phyloP scores from a whole-genome alignment of 1,140 invertebrate genomes.

The Tribolium madens region DNA sequence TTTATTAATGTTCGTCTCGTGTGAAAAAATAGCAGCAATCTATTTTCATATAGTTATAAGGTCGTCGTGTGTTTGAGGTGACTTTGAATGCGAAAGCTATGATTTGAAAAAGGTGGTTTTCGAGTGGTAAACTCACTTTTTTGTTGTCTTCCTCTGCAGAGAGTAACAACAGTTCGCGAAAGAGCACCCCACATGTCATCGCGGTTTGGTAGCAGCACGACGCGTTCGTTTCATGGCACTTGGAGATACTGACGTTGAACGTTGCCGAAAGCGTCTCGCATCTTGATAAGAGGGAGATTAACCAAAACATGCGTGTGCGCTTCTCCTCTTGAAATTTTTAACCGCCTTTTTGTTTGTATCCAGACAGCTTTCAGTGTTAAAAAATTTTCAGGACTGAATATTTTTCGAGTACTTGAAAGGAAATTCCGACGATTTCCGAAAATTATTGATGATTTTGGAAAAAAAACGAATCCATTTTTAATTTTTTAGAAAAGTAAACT shows the following conservation, averaged over 20 bases:
- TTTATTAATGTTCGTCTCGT: conserved; percentile 1
- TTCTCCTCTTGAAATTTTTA: neutral
- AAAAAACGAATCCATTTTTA: too few relatives aligned
- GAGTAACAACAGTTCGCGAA: conserved; percentile 47
- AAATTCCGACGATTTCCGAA: too few relatives aligned
- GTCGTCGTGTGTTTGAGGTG: too few relatives aligned
- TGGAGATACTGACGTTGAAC: conserved; percentile 48
- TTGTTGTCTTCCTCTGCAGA: conserved; percentile 49
- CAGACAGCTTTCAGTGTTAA: too few relatives aligned
- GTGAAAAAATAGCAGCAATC: neutral
- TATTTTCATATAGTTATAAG: neutral
- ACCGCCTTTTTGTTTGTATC: neutral
- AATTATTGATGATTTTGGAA: too few relatives aligned
- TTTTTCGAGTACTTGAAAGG: too few relatives aligned
- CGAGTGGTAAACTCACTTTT: conserved; percentile 46
- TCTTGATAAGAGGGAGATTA: conserved; percentile 48
- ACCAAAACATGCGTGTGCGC: conserved; percentile 21
- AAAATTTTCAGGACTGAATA: too few relatives aligned
- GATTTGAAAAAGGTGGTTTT: neutral
- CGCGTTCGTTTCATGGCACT: conserved; percentile 46
- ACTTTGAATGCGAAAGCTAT: neutral
- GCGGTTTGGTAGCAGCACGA: conserved; percentile 42
- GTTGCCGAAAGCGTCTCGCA: conserved; percentile 38
- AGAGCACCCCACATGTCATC: conserved; percentile 57
- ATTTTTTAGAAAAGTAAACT: too few relatives aligned